Base-by-base conservation (phyloP, 2,888 invertebrate species). In the Papilio elwesi region DNA sequence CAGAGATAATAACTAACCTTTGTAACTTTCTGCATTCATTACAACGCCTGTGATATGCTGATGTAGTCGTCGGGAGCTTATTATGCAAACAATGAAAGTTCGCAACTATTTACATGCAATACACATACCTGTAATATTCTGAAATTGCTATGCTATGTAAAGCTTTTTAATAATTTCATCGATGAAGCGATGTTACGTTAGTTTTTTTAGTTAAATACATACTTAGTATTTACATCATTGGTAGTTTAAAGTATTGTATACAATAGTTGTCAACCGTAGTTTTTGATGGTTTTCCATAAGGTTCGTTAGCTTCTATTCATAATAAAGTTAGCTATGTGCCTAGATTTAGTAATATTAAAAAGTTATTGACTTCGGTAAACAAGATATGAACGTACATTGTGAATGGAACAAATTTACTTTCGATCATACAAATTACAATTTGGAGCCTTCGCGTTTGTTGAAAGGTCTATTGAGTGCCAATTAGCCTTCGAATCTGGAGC, bases 11-110 rank as follows among this genome's bases (percentile, higher is more conserved):
- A 59, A 68, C 48, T 49, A 55, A 43, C 7, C 4, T 68, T 68
- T 68, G 48, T 49, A 68, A 57, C 48, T 36, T 57, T 26, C 43
- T 49, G 57, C 68, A 68, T 68, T 68, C 55, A 57, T 57, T 57
- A 59, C 57, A 38, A n/a, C 36, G 57, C 48, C 36, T 48, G 36
- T 59, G 57, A 59, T 59, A 59, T 59, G 57, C 15, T 70, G 64
- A 65, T 64, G 55, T 48, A 55, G 47, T 43, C 43, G n/a, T 64
- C 57, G 38, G 13, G 26, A 55, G 47, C 48, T 68, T 57, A 57
- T 68, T 68, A 68, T 68, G 68, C 57, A 68, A 68, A 68, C 68
- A 57, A 57, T 16, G 47, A 68, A 57, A 68, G 47, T 55, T 68
- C 5, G 3, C 57, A 68, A 68, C 57, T 68, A 68, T 68, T 57